A percentile compares a stretch with the other conserved stretches of the same genome.
phyloP scores from a whole-genome alignment of 2,797 vertebrate species.

The Bothrops alternatus region DNA sequence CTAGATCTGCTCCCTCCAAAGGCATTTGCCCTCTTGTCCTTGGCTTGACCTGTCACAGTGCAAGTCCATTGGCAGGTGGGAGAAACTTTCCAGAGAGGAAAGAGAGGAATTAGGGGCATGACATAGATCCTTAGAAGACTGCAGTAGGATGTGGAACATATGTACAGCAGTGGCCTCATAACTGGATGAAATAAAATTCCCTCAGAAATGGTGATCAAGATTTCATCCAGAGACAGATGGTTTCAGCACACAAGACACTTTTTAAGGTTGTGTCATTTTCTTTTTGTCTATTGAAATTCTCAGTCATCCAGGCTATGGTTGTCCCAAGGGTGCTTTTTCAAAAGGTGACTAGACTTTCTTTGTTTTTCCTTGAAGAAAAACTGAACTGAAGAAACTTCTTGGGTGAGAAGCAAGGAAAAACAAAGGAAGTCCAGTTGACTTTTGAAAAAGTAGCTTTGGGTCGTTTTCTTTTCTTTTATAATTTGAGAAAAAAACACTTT shows the following conservation, averaged over 20 bases:
- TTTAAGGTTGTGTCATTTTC: neutral
- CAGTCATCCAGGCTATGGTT: too few relatives aligned
- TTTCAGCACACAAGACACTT: constrained; percentile 64
- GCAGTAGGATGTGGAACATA: constrained; percentile 75
- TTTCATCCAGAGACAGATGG: constrained; percentile 71
- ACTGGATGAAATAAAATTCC: constrained; percentile 67
- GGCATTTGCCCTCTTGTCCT: neutral
- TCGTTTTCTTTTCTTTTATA: too few relatives aligned
- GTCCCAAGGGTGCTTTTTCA: too few relatives aligned
- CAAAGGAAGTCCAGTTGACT: neutral
- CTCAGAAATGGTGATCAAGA: constrained; percentile 65
- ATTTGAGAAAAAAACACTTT: too few relatives aligned
- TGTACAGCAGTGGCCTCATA: constrained; percentile 42
- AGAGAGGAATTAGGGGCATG: neutral
- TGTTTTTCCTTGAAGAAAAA: too few relatives aligned
- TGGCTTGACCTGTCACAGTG: neutral
- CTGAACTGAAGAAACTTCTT: too few relatives aligned
- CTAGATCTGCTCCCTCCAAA: neutral
- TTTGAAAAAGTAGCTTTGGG: neutral
- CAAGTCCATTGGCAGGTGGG: neutral
- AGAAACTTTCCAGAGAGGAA: neutral
- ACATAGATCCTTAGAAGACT: constrained; percentile 68
- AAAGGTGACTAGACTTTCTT: too few relatives aligned
- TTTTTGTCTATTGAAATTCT: too few relatives aligned
- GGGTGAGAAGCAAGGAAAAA: too few relatives aligned